Conservation (phyloP, 2,113 vertebrate genomes). For the Reinhardtius hippoglossoides region DNA sequence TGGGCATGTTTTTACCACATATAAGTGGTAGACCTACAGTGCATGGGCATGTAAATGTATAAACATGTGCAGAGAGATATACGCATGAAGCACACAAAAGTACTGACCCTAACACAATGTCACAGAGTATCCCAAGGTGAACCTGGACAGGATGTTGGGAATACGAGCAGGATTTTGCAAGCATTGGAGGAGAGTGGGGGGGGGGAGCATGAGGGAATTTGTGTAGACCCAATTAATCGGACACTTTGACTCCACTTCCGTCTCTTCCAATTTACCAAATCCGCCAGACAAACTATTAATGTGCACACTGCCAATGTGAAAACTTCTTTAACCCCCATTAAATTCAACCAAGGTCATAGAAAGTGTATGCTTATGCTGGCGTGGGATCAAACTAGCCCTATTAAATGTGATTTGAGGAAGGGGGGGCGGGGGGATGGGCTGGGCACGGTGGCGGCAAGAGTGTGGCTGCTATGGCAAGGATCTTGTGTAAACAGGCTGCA, state of each 20-base stretch:
- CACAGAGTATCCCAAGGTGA: constrained; percentile 52
- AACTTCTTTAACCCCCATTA: constrained; percentile 99
- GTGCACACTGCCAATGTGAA: constrained; percentile 90
- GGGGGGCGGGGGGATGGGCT: constrained; percentile 3
- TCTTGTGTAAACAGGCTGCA: constrained; percentile 88
- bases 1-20: constrained; percentile 24
- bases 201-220: neutral
- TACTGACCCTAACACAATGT: constrained; percentile 33
- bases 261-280: constrained; percentile 98
- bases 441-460: constrained; percentile 43
- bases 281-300: constrained; percentile 97
- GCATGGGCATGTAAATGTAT: neutral
- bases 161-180: constrained; percentile 8
- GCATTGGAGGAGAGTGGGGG: constrained; percentile 9
- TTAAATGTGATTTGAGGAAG: constrained; percentile 96
- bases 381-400: constrained; percentile 96
- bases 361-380: constrained; percentile 96
- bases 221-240: constrained; percentile 93
- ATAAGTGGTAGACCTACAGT: constrained; percentile 10
- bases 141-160: constrained; percentile 36
- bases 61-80: neutral
- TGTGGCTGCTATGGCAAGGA: constrained; percentile 73
- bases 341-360: constrained; percentile 98
- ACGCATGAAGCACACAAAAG: neutral
- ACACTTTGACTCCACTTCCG: constrained; percentile 92